Evolutionary conservation across 2,797 vertebrate species (phyloP).

Genomic region (Enteromius argenteus): DNA sequence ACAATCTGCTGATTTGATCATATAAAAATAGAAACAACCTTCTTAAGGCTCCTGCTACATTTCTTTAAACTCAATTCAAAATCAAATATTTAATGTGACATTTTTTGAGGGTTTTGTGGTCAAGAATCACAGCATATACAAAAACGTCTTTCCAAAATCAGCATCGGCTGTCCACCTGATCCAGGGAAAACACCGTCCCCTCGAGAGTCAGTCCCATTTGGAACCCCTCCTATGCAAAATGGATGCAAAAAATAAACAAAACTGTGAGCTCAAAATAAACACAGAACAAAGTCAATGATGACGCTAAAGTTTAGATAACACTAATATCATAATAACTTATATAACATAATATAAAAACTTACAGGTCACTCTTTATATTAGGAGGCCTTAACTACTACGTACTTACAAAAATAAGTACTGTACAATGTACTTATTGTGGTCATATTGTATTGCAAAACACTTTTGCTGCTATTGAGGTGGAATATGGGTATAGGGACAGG

Average conservation of each 20-base stretch:
- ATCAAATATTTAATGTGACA: conserved; percentile 24
- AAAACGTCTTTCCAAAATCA: conserved; percentile 66
- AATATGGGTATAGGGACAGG: too few relatives aligned
- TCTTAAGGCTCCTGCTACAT: conserved; percentile 14
- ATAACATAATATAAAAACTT: neutral
- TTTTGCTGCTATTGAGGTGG: too few relatives aligned
- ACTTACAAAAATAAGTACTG: too few relatives aligned
- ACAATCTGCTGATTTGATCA: conserved; percentile 33
- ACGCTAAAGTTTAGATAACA: neutral
- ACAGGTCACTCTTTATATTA: too few relatives aligned
- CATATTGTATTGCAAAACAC: too few relatives aligned
- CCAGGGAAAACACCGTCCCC: conserved; percentile 86
- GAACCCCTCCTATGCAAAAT: conserved; percentile 88
- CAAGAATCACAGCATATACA: conserved; percentile 35
- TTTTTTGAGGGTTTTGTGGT: conserved; percentile 15
- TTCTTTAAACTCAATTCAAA: conserved; percentile 38
- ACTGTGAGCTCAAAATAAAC: conserved; percentile 7
- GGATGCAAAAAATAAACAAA: neutral
- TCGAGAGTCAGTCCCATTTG: conserved; percentile 93
- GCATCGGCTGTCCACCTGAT: conserved; percentile 85
- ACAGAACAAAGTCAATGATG: neutral
- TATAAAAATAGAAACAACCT: conserved; percentile 62
- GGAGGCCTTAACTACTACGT: too few relatives aligned
- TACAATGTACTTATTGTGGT: too few relatives aligned
- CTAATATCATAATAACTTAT: neutral